These are phyloP conservation scores for Pongo pygmaeus DNA, from an alignment of 2,113 vertebrate species.

Conservation along the genomic window DNA sequence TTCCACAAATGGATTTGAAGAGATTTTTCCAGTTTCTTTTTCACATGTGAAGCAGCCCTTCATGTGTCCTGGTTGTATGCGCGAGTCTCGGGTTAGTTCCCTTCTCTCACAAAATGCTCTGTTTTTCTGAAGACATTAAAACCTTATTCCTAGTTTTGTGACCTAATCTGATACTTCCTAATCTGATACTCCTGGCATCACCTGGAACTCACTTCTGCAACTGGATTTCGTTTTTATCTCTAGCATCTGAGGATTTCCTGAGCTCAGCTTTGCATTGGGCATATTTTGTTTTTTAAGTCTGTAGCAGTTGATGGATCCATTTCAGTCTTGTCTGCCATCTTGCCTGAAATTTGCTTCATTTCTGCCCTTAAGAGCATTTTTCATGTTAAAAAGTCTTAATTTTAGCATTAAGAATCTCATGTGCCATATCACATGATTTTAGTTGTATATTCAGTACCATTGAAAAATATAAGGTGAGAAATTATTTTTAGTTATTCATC, in stretches of 20 bases:
- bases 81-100: not conserved
- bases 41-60: not conserved
- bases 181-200: too few relatives aligned
- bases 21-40: not conserved
- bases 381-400: not conserved
- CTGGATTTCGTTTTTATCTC: not conserved
- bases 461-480: conserved; percentile 5
- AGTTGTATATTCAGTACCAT: not conserved
- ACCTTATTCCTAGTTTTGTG: rapidly evolving
- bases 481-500: not conserved
- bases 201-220: not conserved
- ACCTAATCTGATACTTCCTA: too few relatives aligned
- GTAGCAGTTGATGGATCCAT: not conserved
- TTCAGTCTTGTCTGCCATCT: not conserved
- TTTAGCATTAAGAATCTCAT: not conserved
- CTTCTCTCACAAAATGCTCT: not conserved
- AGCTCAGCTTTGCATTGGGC: not conserved
- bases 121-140: not conserved
- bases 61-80: rapidly evolving
- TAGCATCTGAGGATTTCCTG: not conserved
- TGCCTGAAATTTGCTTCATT: not conserved
- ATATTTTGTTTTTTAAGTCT: not conserved
- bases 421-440: not conserved
- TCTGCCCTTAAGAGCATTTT: not conserved
- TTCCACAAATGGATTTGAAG: not conserved